Evolutionary conservation across 30 jellyfish, hydroid and myxozoan genomes (phyloP), one percentile per base, ranked within the genome.

Genomic region (Aurelia sp.): DNA sequence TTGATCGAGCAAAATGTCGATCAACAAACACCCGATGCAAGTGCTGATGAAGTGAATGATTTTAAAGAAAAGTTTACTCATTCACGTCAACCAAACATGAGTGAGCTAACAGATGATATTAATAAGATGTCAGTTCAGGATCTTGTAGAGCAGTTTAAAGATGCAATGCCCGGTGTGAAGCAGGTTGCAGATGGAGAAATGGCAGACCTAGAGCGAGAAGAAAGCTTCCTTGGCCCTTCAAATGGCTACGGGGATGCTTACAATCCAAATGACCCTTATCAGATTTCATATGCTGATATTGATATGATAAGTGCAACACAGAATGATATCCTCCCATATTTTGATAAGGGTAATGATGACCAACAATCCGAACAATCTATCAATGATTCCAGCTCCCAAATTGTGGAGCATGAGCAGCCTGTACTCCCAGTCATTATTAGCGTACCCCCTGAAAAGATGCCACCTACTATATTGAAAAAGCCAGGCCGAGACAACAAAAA

Each of bases 401-500:
- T 75, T 11, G 73, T 88, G n/a, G 97, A 89, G 41, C 63, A 8
- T 53, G 97, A 84, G 21, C 40, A 24, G 31, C 88, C 89, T 13
- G 53, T 83, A 3, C 81, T 60, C 21, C 97, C 98, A 17, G 97
- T 95, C 27, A 82, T 95, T 60, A 94, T 94, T 5, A 74, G 86
- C 21, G 94, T 94, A 4, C 93, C 97, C 30, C 98, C 96, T 15
- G 99, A 95, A 2, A 84, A 95, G 65, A 85, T 95, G 97, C 99
- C 99, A 53, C 99, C 99, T 48, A 91, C 99, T 6, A 84, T 84
- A 58, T 75, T 95, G 81, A 86, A 84, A 83, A 89, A 90, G 66
- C 97, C 97, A 13, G 99, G 97, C 38, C 72, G 95, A 55, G 98
- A 96, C 13, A 72, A 97, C 63, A 88, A 84, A 57, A 97, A 89